Evolutionary conservation across 2,113 vertebrate species (phyloP), one percentile per base, ranked within the genome.

Genomic region (Gadus macrocephalus): DNA sequence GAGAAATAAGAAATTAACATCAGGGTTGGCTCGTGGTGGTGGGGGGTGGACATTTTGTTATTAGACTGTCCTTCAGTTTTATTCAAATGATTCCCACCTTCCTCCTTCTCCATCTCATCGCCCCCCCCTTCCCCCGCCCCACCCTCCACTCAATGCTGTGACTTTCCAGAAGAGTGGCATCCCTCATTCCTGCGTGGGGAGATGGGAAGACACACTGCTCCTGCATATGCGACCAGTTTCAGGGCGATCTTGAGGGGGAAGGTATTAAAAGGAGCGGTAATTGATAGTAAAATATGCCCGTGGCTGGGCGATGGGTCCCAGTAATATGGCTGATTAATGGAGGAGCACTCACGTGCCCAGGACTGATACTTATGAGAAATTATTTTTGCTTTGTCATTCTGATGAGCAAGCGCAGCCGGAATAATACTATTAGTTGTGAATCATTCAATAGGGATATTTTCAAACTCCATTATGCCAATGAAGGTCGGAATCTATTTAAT

Each of bases 361-460:
- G 78, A 92, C 92, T 95, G 94, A 97, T 96, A 95, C 95, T 9
- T 94, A 95, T 96, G 95, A 96, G 97, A 97, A 96, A 97, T 96
- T 93, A 96, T 95, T 96, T 96, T 93, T 94, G 93, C 95, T 93
- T 96, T 95, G 95, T 96, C 92, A 92, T 93, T 92, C 91, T 89
- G 91, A 95, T 94, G 94, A 92, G 95, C 93, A 91, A 93, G 91
- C 92, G 84, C 94, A 93, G 95, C 93, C 92, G 95, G 96, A 97
- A 98, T 87, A 95, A 95, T 94, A 95, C 94, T 93, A 96, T 98
- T 98, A 97, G 94, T 5, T 90, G 88, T 91, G 94, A 96, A 97
- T 98, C 93, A 96, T 98, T 97, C 95, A 98, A 95, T 96, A 96
- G 95, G 87, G 85, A 94, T 98, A 96, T 97, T 97, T 98, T 98